phyloP scores from a whole-genome alignment of 2,113 vertebrate genomes.

The Ceratotherium simum region DNA sequence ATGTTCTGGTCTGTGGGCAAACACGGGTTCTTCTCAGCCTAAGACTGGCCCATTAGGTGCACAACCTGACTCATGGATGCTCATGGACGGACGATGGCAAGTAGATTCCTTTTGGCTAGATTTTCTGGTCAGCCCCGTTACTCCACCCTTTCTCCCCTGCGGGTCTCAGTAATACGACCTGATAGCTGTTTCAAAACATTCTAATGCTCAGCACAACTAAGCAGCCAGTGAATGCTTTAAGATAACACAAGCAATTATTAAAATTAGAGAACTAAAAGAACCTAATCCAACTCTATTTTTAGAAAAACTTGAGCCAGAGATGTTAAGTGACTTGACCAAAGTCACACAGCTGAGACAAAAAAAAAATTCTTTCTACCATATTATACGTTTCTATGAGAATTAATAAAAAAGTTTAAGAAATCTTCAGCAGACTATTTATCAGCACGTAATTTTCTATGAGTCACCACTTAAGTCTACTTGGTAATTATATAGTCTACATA shows the following conservation, averaged over 20 bases:
- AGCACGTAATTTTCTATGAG: not conserved
- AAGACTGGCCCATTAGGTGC: not conserved
- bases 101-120: not conserved
- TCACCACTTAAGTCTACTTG: not conserved
- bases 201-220: not conserved
- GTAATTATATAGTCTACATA: not conserved
- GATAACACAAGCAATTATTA: not conserved
- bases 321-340: constrained; percentile 24
- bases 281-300: not conserved
- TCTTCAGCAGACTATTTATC: constrained; percentile 5
- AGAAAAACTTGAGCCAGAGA: not conserved
- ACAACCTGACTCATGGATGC: not conserved
- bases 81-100: not conserved
- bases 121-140: not conserved
- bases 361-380: not conserved
- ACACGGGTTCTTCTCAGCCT: not conserved
- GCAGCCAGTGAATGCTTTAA: not conserved
- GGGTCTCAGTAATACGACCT: not conserved
- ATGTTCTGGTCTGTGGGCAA: not conserved
- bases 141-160: not conserved
- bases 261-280: not conserved
- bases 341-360: not conserved
- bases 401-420: not conserved
- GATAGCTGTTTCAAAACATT: not conserved
- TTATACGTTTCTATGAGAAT: not conserved